These are phyloP conservation scores for Siphlonurus alternatus DNA, from an alignment of 2,888 invertebrate genomes.

Conservation along the genomic window DNA sequence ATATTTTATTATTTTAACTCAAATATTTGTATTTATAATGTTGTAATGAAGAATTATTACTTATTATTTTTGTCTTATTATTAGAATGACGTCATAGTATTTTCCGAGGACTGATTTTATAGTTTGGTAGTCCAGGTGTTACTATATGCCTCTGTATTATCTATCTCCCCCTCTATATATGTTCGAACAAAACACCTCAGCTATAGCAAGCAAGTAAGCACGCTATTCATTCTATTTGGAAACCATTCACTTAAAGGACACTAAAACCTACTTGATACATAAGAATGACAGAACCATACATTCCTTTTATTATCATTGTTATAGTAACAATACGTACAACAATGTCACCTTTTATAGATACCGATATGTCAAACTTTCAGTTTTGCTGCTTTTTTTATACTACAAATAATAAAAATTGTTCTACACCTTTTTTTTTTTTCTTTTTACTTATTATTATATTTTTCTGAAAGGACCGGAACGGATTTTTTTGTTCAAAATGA, in stretches of 20 bases:
- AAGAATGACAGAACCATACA: constrained; percentile 1
- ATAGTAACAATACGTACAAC: not conserved
- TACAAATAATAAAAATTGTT: not conserved
- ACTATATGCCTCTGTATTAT: constrained; percentile 1
- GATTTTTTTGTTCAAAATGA: not conserved
- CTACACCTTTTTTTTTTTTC: not conserved
- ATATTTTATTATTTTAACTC: too few species aligned
- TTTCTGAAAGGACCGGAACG: not conserved
- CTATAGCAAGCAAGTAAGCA: not conserved
- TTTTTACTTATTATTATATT: too few species aligned
- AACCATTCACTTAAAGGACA: constrained; percentile 3
- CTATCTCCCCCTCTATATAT: not conserved
- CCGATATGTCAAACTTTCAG: constrained; percentile 1
- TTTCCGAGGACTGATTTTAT: not conserved
- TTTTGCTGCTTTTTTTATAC: not conserved
- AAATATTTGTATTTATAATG: too few species aligned
- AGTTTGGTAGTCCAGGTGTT: not conserved
- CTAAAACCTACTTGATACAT: constrained; percentile 3
- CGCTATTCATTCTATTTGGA: not conserved
- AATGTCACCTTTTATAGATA: constrained; percentile 1
- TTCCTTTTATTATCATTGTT: constrained; percentile 1
- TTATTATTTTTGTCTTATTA: too few species aligned
- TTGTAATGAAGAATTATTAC: too few species aligned
- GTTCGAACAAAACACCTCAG: not conserved
- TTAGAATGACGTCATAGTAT: not conserved